These are phyloP conservation scores for Parambassis ranga DNA, from an alignment of 2,797 vertebrate genomes.

Conservation along the genomic window DNA sequence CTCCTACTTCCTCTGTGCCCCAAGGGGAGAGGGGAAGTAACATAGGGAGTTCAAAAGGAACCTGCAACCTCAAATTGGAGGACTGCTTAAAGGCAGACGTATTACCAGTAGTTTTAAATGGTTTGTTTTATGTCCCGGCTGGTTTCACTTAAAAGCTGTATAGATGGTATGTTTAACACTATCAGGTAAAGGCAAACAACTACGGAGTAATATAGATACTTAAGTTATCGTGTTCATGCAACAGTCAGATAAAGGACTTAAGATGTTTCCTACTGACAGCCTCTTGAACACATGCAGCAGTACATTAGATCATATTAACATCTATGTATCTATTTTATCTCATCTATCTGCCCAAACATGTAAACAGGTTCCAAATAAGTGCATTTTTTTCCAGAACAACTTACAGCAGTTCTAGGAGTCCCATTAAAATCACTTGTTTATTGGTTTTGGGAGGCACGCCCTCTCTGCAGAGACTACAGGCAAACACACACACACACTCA, in stretches of 20 bases:
- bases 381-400: slow-evolving; percentile 11
- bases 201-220: background rate
- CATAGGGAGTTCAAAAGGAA: slow-evolving; percentile 72
- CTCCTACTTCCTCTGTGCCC: slow-evolving; percentile 63
- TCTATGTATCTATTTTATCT: background rate
- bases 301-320: background rate
- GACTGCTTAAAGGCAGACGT: slow-evolving; percentile 23
- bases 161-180: background rate
- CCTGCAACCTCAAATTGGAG: slow-evolving; percentile 56
- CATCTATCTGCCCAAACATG: background rate
- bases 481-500: background rate
- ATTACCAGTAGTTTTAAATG: slow-evolving; percentile 10
- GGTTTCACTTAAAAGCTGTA: background rate
- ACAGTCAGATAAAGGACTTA: background rate
- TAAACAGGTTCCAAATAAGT: background rate
- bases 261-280: background rate
- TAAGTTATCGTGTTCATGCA: background rate
- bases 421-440: slow-evolving; percentile 57
- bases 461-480: slow-evolving; percentile 3
- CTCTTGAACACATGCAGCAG: background rate
- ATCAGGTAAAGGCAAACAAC: background rate
- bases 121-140: slow-evolving; percentile 17
- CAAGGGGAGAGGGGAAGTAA: slow-evolving; percentile 62
- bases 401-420: slow-evolving; percentile 46
- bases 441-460: slow-evolving; percentile 42